These are phyloP conservation scores for Calcarius lapponicus DNA, from an alignment of 2,797 vertebrate species.

Conservation along the genomic window DNA sequence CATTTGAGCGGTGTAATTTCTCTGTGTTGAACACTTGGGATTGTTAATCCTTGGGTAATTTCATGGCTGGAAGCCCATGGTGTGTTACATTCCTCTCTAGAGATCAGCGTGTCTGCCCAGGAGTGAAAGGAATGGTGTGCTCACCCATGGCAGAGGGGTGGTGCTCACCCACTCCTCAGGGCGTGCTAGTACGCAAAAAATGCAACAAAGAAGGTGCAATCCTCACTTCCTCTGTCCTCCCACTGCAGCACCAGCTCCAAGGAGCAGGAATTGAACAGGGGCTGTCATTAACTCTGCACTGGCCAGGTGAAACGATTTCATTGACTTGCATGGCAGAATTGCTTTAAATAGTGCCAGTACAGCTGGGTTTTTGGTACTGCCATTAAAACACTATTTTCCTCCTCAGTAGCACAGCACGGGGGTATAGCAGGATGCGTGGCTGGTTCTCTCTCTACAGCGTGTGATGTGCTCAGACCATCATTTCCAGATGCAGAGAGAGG, in stretches of 20 bases:
- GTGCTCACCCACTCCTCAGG: background rate
- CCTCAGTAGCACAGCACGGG: background rate
- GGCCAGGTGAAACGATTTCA: background rate
- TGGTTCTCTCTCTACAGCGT: background rate
- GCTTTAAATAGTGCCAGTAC: background rate
- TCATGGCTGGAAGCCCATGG: background rate
- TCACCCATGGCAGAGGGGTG: accelerated
- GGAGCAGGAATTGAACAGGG: background rate
- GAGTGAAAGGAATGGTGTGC: background rate
- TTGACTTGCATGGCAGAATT: background rate
- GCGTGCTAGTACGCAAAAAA: accelerated
- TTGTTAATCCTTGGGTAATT: constrained; percentile 40
- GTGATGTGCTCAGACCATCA: background rate
- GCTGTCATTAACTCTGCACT: background rate
- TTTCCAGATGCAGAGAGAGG: background rate
- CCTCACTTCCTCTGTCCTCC: background rate
- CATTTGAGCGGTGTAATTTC: constrained; percentile 21
- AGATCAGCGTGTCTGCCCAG: background rate
- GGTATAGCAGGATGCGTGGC: background rate
- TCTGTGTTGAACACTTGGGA: constrained; percentile 26
- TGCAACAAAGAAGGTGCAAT: background rate
- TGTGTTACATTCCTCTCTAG: background rate
- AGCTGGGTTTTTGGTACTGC: background rate
- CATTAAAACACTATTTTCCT: background rate
- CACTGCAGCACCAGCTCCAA: background rate